Percentiles rank a stretch among this genome's conserved stretches.
Conservation (phyloP, 2,797 vertebrate species). For the Danio choprae region DNA sequence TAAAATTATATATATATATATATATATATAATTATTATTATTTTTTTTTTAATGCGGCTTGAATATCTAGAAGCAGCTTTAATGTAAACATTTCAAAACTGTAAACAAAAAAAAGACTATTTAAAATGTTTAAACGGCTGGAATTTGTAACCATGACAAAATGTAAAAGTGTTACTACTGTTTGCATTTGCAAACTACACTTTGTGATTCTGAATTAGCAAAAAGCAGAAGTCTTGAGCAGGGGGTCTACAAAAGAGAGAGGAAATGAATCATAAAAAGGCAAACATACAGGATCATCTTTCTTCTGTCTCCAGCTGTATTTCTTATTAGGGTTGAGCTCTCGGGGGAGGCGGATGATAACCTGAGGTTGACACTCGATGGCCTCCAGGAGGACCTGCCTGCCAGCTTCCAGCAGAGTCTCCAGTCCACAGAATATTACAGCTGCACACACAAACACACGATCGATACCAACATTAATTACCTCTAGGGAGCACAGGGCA, state of each 20-base stretch:
- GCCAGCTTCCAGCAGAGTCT: conserved; percentile 90
- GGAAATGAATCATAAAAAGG: conserved; percentile 22
- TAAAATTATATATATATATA: no score
- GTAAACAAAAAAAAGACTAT: background rate
- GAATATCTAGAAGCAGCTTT: no score
- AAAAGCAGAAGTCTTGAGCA: conserved; percentile 12
- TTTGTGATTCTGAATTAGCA: background rate
- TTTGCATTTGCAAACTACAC: background rate
- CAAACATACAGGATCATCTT: conserved; percentile 86
- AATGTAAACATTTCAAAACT: background rate
- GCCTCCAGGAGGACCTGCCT: conserved; percentile 93
- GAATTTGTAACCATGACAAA: background rate
- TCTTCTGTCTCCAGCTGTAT: conserved; percentile 98
- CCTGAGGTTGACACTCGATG: conserved; percentile 82
- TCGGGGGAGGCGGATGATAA: conserved; percentile 87
- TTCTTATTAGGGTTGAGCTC: conserved; percentile 92
- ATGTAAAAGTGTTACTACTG: background rate
- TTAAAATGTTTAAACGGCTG: no score
- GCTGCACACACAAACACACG: conserved; percentile 66
- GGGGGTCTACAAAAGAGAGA: conserved; percentile 23
- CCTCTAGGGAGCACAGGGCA: conserved; percentile 23
- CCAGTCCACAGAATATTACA: conserved; percentile 81
- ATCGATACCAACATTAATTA: conserved; percentile 57
- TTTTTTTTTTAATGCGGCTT: no score
- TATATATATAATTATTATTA: no score